phyloP scores from a whole-genome alignment of 30 jellyfish, hydroid and myxozoan species.

The Aurelia aurita complex sp. Pacific region DNA sequence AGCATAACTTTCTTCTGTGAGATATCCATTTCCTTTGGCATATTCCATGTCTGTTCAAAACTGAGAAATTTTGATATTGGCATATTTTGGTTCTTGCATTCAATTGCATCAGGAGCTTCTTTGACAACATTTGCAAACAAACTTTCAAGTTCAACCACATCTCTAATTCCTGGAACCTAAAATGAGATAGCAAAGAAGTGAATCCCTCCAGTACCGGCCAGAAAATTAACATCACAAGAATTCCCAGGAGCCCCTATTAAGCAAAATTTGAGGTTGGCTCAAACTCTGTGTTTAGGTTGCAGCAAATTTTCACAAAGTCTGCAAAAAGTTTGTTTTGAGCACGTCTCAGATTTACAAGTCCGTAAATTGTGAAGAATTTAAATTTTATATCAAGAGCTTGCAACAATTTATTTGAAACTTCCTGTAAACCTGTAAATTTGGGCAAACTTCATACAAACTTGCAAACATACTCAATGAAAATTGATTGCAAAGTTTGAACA shows the following conservation, averaged over 20 bases:
- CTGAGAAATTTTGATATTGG: conserved; percentile 45
- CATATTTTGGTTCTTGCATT: conserved; percentile 71
- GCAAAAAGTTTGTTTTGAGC: too few species aligned
- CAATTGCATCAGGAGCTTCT: conserved; percentile 68
- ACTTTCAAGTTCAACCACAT: conserved; percentile 48
- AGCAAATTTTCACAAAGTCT: too few species aligned
- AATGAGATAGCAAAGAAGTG: not conserved
- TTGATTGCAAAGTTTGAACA: too few species aligned
- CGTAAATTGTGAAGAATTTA: too few species aligned
- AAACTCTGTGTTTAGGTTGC: too few species aligned
- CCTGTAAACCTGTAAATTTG: too few species aligned
- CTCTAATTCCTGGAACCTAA: conserved; percentile 59
- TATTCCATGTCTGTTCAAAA: conserved; percentile 19
- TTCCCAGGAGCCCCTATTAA: not conserved
- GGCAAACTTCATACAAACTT: too few species aligned
- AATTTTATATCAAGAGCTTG: too few species aligned
- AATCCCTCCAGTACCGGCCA: not conserved
- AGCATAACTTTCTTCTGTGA: conserved; percentile 13
- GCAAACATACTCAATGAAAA: too few species aligned
- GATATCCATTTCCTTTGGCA: conserved; percentile 22
- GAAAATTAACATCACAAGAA: not conserved
- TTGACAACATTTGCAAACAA: conserved; percentile 63
- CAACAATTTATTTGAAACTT: too few species aligned
- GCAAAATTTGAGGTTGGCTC: too few species aligned
- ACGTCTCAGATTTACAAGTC: too few species aligned